Evolutionary conservation across 2,797 vertebrate genomes (phyloP).

Genomic region (Malurus leucopterus): DNA sequence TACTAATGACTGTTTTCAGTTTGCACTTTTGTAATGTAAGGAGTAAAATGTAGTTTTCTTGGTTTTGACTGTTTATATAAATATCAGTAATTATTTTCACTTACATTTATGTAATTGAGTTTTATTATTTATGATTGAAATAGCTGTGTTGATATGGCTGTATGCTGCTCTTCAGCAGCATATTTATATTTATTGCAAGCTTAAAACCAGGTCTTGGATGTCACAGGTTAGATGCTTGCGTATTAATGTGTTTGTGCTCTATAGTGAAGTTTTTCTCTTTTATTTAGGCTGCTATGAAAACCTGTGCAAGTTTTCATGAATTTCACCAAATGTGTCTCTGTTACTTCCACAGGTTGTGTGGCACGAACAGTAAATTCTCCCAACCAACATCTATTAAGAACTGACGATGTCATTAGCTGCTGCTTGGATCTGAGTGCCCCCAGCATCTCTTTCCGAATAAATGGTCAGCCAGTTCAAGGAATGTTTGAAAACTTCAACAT

Average conservation of each 20-base stretch:
- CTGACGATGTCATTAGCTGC: slow-evolving; percentile 93
- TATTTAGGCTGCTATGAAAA: not conserved
- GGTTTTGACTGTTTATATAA: not conserved
- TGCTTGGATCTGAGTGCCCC: slow-evolving; percentile 92
- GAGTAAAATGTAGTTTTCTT: not conserved
- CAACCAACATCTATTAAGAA: slow-evolving; percentile 86
- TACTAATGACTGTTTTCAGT: not conserved
- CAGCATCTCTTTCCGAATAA: slow-evolving; percentile 96
- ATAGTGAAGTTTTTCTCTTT: not conserved
- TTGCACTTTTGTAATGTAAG: not conserved
- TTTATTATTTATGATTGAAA: not conserved
- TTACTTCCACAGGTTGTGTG: slow-evolving; percentile 79
- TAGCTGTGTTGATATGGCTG: not conserved
- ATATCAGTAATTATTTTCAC: not conserved
- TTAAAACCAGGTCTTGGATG: not conserved
- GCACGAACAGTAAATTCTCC: slow-evolving; percentile 88
- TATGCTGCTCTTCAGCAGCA: not conserved
- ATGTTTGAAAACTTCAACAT: slow-evolving; percentile 98
- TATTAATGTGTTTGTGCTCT: not conserved
- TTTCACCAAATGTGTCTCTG: not conserved
- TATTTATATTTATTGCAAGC: not conserved
- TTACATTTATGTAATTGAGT: not conserved
- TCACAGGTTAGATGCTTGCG: not conserved
- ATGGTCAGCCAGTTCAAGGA: slow-evolving; percentile 94
- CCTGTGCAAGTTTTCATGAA: not conserved